A percentile compares a stretch with the other conserved stretches of the same genome.
Conservation (phyloP, 2,888 invertebrate genomes). For the Cephus rjabovi region DNA sequence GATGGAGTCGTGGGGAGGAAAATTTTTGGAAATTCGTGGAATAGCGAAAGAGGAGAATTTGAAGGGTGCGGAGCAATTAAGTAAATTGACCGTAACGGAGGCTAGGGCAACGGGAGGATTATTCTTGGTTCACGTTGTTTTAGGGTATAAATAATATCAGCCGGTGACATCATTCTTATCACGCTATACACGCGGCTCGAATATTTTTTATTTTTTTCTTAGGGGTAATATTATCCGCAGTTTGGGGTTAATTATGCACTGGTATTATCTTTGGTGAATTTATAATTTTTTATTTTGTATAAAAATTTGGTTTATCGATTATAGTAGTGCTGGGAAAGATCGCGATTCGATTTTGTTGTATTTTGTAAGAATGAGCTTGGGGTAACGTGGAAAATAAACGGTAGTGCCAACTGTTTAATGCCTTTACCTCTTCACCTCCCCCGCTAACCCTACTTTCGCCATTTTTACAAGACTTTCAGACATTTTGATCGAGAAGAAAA, state of each 20-base stretch:
- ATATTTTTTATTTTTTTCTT: background rate
- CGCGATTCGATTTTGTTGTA: background rate
- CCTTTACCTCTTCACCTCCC: too few relatives aligned
- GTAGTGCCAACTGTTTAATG: background rate
- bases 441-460: too few relatives aligned
- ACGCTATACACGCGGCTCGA: background rate
- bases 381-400: background rate
- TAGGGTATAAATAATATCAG: background rate
- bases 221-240: background rate
- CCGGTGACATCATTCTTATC: background rate
- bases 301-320: background rate
- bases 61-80: slow-evolving; percentile 2
- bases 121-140: background rate
- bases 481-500: background rate
- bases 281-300: background rate
- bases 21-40: background rate
- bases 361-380: background rate
- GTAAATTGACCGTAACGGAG: background rate
- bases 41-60: background rate
- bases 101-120: background rate
- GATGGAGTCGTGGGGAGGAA: background rate
- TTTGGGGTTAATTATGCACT: background rate
- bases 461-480: background rate
- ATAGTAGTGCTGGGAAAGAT: background rate
- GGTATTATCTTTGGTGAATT: too few relatives aligned